These are phyloP conservation scores for Drosophila persimilis DNA, from an alignment of 1,140 invertebrate species.

Conservation along the genomic window DNA sequence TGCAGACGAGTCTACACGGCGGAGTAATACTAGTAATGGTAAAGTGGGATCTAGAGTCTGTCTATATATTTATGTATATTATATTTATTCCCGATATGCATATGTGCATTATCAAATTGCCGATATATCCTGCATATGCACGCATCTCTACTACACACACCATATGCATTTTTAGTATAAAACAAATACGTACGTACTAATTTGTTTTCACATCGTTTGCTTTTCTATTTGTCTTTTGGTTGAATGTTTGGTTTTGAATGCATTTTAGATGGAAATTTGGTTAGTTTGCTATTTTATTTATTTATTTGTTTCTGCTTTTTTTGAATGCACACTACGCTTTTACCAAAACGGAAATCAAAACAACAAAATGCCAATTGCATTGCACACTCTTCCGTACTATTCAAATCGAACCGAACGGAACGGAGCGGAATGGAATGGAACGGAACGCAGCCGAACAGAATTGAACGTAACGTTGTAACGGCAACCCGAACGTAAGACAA, in stretches of 20 bases:
- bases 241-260: slow-evolving; percentile 61
- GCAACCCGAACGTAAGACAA: slow-evolving; percentile 26
- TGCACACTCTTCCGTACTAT: slow-evolving; percentile 64
- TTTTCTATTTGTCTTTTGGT: slow-evolving; percentile 41
- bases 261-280: slow-evolving; percentile 76
- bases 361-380: slow-evolving; percentile 64
- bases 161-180: slow-evolving; percentile 77
- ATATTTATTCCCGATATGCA: too few relatives aligned
- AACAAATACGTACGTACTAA: slow-evolving; percentile 78
- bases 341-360: slow-evolving; percentile 60
- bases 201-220: slow-evolving; percentile 61
- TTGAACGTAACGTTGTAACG: slow-evolving; percentile 17
- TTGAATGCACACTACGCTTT: slow-evolving; percentile 80
- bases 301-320: slow-evolving; percentile 75
- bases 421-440: slow-evolving; percentile 27
- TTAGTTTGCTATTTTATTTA: slow-evolving; percentile 79
- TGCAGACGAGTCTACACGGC: slow-evolving; percentile 33
- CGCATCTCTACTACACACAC: slow-evolving; percentile 53
- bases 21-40: background rate
- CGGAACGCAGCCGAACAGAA: slow-evolving; percentile 17
- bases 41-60: too few relatives aligned
- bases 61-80: background rate
- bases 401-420: slow-evolving; percentile 53
- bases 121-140: slow-evolving; percentile 57
- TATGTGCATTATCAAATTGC: too few relatives aligned